phyloP scores from a whole-genome alignment of 1,140 invertebrate genomes.

The Musca domestica region DNA sequence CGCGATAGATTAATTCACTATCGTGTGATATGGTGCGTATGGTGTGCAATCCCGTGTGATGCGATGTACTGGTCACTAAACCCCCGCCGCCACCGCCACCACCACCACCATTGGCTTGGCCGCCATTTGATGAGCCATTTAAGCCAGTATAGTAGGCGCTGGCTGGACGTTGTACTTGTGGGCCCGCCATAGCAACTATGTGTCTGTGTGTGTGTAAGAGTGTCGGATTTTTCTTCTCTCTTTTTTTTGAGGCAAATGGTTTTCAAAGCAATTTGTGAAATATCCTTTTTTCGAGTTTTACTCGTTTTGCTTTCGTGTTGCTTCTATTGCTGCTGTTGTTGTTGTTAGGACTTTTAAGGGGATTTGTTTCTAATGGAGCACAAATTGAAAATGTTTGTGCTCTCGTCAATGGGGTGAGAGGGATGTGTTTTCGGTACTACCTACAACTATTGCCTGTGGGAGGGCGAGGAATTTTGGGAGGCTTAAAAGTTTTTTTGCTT shows the following conservation, averaged over 20 bases:
- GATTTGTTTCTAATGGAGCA: slow-evolving; percentile 2
- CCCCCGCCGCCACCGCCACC: neutral
- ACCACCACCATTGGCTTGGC: slow-evolving; percentile 27
- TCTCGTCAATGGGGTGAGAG: neutral
- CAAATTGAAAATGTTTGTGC: neutral
- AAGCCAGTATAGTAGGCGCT: slow-evolving; percentile 49
- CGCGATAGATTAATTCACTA: slow-evolving; percentile 49
- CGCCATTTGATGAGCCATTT: slow-evolving; percentile 33
- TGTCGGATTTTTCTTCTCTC: neutral
- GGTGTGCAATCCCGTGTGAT: slow-evolving; percentile 44
- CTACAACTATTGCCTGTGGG: neutral
- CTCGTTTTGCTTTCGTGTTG: neutral
- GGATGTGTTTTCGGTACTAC: neutral
- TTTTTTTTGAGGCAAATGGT: neutral
- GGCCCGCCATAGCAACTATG: slow-evolving; percentile 39
- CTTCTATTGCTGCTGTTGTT: neutral
- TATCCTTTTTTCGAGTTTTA: neutral
- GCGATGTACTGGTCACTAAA: slow-evolving; percentile 43
- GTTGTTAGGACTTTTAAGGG: no score
- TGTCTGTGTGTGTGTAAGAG: no score
- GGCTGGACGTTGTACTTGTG: slow-evolving; percentile 48
- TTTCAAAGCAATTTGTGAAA: neutral
- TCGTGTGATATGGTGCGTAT: slow-evolving; percentile 50
- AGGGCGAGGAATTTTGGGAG: neutral
- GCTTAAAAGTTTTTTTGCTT: neutral